These are phyloP conservation scores for Cyanistes caeruleus DNA, from an alignment of 2,113 vertebrate genomes.

Conservation along the genomic window DNA sequence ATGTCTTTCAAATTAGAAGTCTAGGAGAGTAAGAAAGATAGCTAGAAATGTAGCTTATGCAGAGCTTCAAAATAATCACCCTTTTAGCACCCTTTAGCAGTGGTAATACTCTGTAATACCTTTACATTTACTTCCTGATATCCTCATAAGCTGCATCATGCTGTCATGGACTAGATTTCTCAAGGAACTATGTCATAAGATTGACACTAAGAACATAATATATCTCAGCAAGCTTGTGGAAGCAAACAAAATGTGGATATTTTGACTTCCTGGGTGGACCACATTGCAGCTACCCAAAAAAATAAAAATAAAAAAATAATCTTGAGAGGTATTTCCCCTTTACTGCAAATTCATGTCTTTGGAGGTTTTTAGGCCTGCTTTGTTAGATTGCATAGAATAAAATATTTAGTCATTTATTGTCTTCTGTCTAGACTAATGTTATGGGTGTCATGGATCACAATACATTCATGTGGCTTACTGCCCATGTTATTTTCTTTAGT, in stretches of 20 bases:
- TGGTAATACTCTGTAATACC: constrained; percentile 21
- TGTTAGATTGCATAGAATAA: background rate
- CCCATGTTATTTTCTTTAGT: background rate
- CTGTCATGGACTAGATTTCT: background rate
- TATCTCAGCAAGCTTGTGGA: background rate
- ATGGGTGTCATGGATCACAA: background rate
- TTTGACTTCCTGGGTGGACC: background rate
- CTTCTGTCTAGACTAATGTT: background rate
- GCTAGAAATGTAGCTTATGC: background rate
- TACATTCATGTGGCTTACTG: background rate
- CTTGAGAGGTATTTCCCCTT: background rate
- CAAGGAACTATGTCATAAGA: background rate
- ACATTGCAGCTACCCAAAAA: background rate
- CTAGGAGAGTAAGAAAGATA: constrained; percentile 40
- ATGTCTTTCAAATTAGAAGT: constrained; percentile 55
- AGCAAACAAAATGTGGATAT: background rate
- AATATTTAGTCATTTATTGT: background rate
- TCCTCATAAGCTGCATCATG: background rate
- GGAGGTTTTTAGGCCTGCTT: background rate
- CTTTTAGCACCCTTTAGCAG: constrained; percentile 42
- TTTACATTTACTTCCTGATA: constrained; percentile 23
- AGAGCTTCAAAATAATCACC: constrained; percentile 21
- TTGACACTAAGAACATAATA: background rate
- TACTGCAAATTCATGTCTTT: background rate
- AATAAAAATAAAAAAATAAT: background rate